phyloP scores from a whole-genome alignment of 1,140 invertebrate genomes.

The Solenopsis fugax region DNA sequence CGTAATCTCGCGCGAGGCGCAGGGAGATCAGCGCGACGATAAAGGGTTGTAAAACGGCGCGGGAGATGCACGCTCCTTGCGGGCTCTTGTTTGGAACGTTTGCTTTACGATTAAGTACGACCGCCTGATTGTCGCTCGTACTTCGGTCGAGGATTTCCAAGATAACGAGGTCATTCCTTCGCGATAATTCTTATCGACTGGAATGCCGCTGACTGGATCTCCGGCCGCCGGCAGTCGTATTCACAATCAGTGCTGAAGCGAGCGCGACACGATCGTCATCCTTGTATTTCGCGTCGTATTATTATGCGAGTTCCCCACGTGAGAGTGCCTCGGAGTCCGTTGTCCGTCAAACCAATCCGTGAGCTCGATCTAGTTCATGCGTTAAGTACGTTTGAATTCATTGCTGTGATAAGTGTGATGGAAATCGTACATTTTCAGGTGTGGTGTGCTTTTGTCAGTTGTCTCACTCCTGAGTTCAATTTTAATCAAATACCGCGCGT shows the following conservation, averaged over 20 bases:
- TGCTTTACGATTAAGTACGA: constrained; percentile 30
- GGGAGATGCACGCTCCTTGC: background rate
- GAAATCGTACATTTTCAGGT: background rate
- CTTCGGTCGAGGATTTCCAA: constrained; percentile 18
- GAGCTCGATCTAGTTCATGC: background rate
- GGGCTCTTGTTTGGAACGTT: constrained; percentile 1
- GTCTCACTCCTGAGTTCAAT: background rate
- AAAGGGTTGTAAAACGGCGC: constrained; percentile 28
- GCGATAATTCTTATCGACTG: constrained; percentile 76
- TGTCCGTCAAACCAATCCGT: background rate
- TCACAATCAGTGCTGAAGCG: constrained; percentile 40
- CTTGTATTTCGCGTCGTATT: background rate
- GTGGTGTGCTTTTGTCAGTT: background rate
- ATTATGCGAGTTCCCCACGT: background rate
- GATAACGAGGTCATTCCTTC: constrained; percentile 74
- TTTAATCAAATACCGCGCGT: background rate
- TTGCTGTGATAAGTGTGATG: background rate
- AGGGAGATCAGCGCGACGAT: constrained; percentile 10
- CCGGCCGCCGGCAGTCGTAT: constrained; percentile 15
- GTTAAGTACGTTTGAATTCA: background rate
- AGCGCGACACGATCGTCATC: constrained; percentile 4
- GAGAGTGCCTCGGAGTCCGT: background rate
- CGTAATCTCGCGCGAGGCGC: background rate
- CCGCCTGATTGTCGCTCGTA: constrained; percentile 32
- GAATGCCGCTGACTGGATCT: constrained; percentile 56